A percentile compares a stretch with the other conserved stretches of the same genome.
Evolutionary conservation across 2,888 invertebrate species (phyloP).

Genomic region (Belgica antarctica): DNA sequence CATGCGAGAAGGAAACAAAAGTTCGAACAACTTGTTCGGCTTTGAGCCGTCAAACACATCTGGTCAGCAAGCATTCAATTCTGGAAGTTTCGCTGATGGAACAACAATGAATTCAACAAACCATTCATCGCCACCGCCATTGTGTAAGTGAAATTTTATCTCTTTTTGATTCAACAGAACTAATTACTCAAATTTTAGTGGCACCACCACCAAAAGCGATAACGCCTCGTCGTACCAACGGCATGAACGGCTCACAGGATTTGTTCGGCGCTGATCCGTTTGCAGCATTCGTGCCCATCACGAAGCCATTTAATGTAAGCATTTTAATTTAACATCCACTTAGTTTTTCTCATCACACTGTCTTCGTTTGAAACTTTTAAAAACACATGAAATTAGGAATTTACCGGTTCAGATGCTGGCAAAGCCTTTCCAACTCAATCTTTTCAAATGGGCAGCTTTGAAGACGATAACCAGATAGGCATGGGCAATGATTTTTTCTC

Average conservation of each 20-base stretch:
- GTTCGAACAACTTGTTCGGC: constrained; percentile 54
- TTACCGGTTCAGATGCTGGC: constrained; percentile 6
- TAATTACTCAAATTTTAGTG: constrained; percentile 71
- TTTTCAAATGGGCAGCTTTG: constrained; percentile 19
- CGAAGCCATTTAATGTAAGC: constrained; percentile 53
- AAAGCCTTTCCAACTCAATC: constrained; percentile 13
- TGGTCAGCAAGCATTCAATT: constrained; percentile 56
- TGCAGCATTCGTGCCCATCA: constrained; percentile 59
- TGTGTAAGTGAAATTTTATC: constrained; percentile 59
- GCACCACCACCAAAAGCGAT: constrained; percentile 84
- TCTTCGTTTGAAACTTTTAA: too few species aligned
- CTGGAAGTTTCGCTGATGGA: constrained; percentile 47
- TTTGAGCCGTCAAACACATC: constrained; percentile 54
- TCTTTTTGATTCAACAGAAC: constrained; percentile 46
- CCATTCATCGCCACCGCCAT: constrained; percentile 57
- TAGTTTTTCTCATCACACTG: background rate
- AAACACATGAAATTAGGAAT: too few species aligned
- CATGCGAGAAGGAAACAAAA: constrained; percentile 50
- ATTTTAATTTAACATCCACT: background rate
- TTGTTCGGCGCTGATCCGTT: constrained; percentile 77
- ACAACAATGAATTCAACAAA: constrained; percentile 49
- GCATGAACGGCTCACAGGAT: constrained; percentile 61
- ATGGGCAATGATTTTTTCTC: background rate
- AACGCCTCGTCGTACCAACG: constrained; percentile 57
- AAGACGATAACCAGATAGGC: background rate